Evolutionary conservation across 2,113 vertebrate species (phyloP), one percentile per base, ranked within the genome.

Genomic region (Oreocharis arfaki): DNA sequence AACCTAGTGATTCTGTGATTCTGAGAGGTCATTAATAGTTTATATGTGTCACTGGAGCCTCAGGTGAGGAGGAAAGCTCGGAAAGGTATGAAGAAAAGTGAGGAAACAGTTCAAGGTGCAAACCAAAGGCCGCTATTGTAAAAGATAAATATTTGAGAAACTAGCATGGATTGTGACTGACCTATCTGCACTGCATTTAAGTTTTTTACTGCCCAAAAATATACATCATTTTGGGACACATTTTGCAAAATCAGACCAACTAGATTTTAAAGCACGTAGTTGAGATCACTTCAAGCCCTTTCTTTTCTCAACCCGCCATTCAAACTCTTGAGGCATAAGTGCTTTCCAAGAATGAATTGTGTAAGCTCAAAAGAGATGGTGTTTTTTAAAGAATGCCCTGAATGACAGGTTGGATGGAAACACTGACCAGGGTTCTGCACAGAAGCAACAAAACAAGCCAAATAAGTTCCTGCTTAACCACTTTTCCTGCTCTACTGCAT

Each of bases 241-340:
- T 53, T 73, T 74, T 75, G 3, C 7, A 61, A 64, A 87, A 70
- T 69, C 37, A 55, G 47, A 52, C 16, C 16, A 47, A 16, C 6
- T 46, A 18, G 26, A 52, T 82, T 87, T 85, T 53, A 90, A 85
- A 68, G 5, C 11, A 68, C 17, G 6, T 47, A 56, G 9, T 2
- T 52, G 21, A 64, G 13, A 28, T 20, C 10, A 0, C 5, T 30
- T 88, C n/a, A 42, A 39, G 19, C 64, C 27, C 26, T 92, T 83
- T 83, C 10, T 23, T 37, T 88, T 85, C 35, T 88, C 27, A 64
- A 4, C 9, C 21, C 0, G 0, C 3, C 28, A 21, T 28, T 67
- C 32, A 61, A 46, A 42, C 7, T 13, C 33, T 46, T 32, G 19
- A 93, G 37, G 20, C 13, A 35, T 10, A 28, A 3, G 6, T 52